Percentiles rank a stretch among this genome's conserved stretches.
These are phyloP conservation scores for Siderastrea siderea DNA, from an alignment of 92 coral and sea anemone genomes.

Conservation along the genomic window DNA sequence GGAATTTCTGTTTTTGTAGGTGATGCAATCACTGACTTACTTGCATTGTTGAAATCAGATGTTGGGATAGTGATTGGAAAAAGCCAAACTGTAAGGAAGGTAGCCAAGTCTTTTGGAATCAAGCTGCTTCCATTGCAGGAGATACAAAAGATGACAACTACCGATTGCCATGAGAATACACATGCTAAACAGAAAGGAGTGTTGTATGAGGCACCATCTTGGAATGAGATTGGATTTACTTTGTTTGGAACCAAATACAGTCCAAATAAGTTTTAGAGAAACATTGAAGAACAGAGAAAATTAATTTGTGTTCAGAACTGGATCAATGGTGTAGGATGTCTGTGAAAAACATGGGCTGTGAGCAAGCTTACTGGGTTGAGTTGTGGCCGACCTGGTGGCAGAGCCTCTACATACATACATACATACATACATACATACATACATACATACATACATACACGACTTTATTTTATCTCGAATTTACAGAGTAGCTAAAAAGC, in stretches of 20 bases:
- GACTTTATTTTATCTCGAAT: too few relatives aligned
- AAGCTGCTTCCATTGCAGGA: constrained; percentile 74
- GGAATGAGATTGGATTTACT: constrained; percentile 88
- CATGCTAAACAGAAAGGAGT: constrained; percentile 30
- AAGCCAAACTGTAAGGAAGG: constrained; percentile 75
- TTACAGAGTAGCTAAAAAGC: too few relatives aligned
- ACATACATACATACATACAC: too few relatives aligned
- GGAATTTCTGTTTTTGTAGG: constrained; percentile 92
- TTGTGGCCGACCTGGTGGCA: too few relatives aligned
- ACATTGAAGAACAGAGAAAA: neutral
- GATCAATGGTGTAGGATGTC: too few relatives aligned
- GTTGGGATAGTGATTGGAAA: constrained; percentile 92
- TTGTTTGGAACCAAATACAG: constrained; percentile 74
- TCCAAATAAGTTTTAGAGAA: constrained; percentile 43
- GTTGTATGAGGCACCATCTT: constrained; percentile 78
- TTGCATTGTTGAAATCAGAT: constrained; percentile 85
- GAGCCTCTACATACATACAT: too few relatives aligned
- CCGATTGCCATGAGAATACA: constrained; percentile 35
- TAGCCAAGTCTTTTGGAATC: constrained; percentile 90
- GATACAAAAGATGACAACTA: constrained; percentile 33
- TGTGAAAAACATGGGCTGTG: too few relatives aligned
- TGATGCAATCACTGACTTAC: constrained; percentile 90
- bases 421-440: too few relatives aligned
- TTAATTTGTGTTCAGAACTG: too few relatives aligned
- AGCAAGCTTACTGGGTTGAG: too few relatives aligned